Evolutionary conservation across 2,797 vertebrate genomes (phyloP).

Genomic region (Tenualosa ilisha): DNA sequence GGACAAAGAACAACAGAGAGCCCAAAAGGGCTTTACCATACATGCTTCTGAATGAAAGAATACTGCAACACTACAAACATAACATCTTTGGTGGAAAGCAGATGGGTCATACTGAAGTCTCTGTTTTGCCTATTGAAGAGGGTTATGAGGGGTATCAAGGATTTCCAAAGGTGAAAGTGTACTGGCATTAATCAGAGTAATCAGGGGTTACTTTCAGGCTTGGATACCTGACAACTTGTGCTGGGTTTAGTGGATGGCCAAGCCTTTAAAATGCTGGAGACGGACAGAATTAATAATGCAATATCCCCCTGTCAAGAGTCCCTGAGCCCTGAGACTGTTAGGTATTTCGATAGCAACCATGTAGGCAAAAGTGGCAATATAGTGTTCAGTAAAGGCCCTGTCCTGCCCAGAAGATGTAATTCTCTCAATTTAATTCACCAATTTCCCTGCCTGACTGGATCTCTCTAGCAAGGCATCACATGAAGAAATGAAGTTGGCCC

Average conservation of each 20-base stretch:
- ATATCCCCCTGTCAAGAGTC: neutral
- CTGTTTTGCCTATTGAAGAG: neutral
- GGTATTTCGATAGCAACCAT: neutral
- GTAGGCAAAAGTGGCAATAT: neutral
- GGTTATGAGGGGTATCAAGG: neutral
- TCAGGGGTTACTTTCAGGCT: neutral
- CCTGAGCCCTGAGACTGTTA: neutral
- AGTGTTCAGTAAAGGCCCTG: neutral
- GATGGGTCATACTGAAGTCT: too few relatives aligned
- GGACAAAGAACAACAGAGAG: too few relatives aligned
- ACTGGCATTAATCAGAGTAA: neutral
- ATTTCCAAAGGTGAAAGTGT: neutral
- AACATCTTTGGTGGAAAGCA: too few relatives aligned
- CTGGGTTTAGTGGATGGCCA: neutral
- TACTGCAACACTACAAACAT: too few relatives aligned
- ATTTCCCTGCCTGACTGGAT: neutral
- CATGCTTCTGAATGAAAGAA: too few relatives aligned
- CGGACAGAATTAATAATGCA: neutral
- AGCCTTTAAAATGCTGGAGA: neutral
- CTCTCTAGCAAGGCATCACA: constrained; percentile 1
- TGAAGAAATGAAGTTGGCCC: neutral
- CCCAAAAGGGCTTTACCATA: too few relatives aligned
- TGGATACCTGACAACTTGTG: neutral
- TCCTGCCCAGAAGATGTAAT: neutral
- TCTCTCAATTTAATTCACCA: neutral